Base-by-base conservation (phyloP, 2,113 vertebrate genomes). In the Microcebus jonahi region DNA sequence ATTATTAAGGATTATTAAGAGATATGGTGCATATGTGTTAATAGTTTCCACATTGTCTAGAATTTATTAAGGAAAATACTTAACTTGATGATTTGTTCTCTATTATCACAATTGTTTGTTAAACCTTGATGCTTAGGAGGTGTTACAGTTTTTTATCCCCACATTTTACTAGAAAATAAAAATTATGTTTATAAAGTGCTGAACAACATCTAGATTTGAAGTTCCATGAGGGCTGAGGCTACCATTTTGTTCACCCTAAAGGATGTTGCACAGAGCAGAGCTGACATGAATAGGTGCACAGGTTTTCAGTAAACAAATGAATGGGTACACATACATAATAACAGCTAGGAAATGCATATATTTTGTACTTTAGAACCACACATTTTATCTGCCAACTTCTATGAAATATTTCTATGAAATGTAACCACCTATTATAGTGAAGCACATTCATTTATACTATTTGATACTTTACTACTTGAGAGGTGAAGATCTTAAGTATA, bases 151-250 rank as follows among this genome's bases (percentile, higher is more conserved):
- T 93, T 21, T 86, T 91, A 31, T 61, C 0, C 1, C 14, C 81
- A 27, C 50, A 53, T 73, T 83, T 86, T 95, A 89, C 53, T 94
- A 68, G 23, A 23, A 92, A 92, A 90, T 87, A 73, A 95, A 94
- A 25, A 39, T 77, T 55, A 89, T 50, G 18, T 57, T 50, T 94
- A 70, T 57, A 63, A 76, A 36, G 9, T 1, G 6, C 7, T 59
- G 36, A 90, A 90, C 3, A 67, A 90, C 75, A 70, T 6, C 27
- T 95, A 57, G 18, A 31, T 75, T 85, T 12, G 63, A 70, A 57
- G 39, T 92, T 76, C 36, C 11, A 55, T 76, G 45, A 90, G 1
- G 39, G 31, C 15, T 53, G 67, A 59, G 39, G 68, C 25, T 14
- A 55, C 68, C n/a, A 65, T 84, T 77, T 67, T 82, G 25, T 50